Conservation (phyloP, 2,888 invertebrate genomes). For the Machimus atricapillus region DNA sequence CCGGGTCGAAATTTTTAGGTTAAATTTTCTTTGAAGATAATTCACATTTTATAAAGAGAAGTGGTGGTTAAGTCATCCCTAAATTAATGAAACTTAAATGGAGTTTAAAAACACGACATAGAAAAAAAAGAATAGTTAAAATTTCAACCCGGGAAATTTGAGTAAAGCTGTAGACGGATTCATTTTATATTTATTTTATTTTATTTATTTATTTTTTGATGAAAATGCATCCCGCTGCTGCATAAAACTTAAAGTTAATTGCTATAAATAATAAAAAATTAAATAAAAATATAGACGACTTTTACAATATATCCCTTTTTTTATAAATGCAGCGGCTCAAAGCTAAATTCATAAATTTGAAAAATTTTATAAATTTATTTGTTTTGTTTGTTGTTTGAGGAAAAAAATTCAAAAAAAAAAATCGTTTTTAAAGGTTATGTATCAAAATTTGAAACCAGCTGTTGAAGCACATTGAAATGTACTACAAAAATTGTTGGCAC, state of each 20-base stretch:
- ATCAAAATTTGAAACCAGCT: background rate
- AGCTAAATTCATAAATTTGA: background rate
- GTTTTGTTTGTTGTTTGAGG: background rate
- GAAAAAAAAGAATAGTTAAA: too few species aligned
- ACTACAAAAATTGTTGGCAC: background rate
- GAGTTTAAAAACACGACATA: too few species aligned
- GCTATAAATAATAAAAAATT: background rate
- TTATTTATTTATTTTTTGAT: background rate
- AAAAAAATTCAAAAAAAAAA: background rate
- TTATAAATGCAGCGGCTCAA: background rate
- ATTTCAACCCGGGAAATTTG: too few species aligned
- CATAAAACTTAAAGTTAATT: background rate
- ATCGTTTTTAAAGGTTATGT: too few species aligned
- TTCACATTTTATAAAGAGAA: too few species aligned
- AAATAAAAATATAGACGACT: background rate
- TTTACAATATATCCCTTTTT: background rate
- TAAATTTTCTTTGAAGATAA: too few species aligned
- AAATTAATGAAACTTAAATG: too few species aligned
- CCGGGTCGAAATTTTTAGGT: too few species aligned
- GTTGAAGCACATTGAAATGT: background rate
- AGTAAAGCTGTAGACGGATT: background rate
- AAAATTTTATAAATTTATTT: background rate
- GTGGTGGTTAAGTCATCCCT: too few species aligned
- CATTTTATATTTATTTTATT: background rate
- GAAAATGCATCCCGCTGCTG: background rate